Evolutionary conservation across 2,888 invertebrate species (phyloP).

Genomic region (Chromoteleia sp.): DNA sequence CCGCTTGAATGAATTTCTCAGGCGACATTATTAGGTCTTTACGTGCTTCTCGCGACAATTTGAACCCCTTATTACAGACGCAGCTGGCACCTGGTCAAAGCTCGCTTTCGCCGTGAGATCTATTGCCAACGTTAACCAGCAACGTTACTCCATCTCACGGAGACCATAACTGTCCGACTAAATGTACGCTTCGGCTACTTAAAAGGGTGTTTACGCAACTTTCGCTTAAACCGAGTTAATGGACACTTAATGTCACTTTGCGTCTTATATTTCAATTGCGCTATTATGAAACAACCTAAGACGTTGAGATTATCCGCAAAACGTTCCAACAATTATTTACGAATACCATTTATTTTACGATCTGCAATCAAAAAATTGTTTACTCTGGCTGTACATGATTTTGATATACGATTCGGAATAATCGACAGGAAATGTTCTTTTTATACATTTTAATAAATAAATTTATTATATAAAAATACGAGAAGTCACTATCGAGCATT

Average conservation of each 20-base stretch:
- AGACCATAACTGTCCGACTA: conserved; percentile 47
- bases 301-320: conserved; percentile 39
- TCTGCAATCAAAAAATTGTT: not conserved
- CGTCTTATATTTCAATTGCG: conserved; percentile 56
- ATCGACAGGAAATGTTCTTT: conserved; percentile 3
- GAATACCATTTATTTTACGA: conserved; percentile 16
- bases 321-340: conserved; percentile 29
- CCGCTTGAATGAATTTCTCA: conserved; percentile 26
- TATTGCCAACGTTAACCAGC: conserved; percentile 15
- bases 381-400: not conserved
- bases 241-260: conserved; percentile 44
- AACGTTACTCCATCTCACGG: conserved; percentile 9
- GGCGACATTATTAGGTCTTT: conserved; percentile 56
- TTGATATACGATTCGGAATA: too few relatives aligned
- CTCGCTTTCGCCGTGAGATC: conserved; percentile 28
- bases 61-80: conserved; percentile 40
- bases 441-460: too few relatives aligned
- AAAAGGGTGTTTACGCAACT: conserved; percentile 48
- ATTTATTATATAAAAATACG: too few relatives aligned
- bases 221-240: conserved; percentile 52
- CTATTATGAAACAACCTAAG: conserved; percentile 38
- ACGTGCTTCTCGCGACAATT: conserved; percentile 34
- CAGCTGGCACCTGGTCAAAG: conserved; percentile 42
- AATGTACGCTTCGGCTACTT: conserved; percentile 40
- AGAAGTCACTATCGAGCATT: too few relatives aligned